Base-by-base conservation (phyloP, 2,888 invertebrate species). In the Chirona hameri region DNA sequence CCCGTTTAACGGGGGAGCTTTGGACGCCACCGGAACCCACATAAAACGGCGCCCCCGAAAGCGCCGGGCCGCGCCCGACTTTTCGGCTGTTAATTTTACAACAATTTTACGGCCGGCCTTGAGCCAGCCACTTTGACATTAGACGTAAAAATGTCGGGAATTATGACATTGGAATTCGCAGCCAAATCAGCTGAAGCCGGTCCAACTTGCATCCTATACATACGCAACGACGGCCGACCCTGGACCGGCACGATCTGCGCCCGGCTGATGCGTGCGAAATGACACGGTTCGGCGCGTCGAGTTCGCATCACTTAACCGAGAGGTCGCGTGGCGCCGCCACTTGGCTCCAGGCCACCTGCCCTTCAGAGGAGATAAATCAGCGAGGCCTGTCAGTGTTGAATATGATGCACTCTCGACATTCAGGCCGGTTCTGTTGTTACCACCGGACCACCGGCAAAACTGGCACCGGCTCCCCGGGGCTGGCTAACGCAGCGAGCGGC, bases 151-250 rank as follows among this genome's bases (percentile, higher is more conserved):
- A 39, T 14, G 72, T 39, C 29, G 15, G 31, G 31, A 72, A 72
- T 72, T 39, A 39, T 7, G 72, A 14, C 21, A 52, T 52, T 52
- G 72, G 21, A 31, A 21, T 12, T 18, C n/a, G 52, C 7, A 52
- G 72, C 72, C 72, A 72, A 72, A 39, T 39, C 14, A 15, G 72
- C n/a, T 4, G 72, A 72, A 10, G 39, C 9, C n/a, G 15, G 72
- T 39, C 72, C 72, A 72, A 72, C 72, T 72, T 39, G 72, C 72
- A 72, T 72, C 72, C 72, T 21, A 72, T 72, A 72, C 72, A 72
- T 72, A 72, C 21, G 18, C 1, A 39, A 39, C 72, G 72, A 21
- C 21, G 18, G 39, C 31, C 2, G 31, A 7, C 10, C 29, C 2
- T 29, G 12, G 14, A 9, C 10, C n/a, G n/a, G 69, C 12, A 9